phyloP scores from a whole-genome alignment of 2,797 vertebrate species.

The Moxostoma hubbsi region DNA sequence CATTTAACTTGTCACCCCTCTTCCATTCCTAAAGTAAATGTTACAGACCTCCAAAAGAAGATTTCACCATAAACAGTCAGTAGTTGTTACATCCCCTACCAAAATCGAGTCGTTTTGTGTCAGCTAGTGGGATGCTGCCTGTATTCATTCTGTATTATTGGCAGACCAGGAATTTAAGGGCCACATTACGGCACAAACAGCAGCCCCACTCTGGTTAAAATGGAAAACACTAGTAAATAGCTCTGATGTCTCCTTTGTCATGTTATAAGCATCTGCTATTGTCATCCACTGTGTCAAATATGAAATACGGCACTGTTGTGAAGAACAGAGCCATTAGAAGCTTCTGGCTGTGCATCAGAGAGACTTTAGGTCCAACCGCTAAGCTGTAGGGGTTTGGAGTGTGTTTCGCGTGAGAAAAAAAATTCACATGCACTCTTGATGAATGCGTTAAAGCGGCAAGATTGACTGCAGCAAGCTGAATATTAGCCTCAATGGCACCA shows the following conservation, averaged over 20 bases:
- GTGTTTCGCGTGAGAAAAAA: conserved; percentile 18
- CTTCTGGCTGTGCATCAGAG: conserved; percentile 34
- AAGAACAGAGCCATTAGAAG: conserved; percentile 46
- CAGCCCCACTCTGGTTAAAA: background rate
- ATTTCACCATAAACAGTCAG: no score
- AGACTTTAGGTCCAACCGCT: conserved; percentile 15
- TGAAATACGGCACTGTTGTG: conserved; percentile 38
- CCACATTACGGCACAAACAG: background rate
- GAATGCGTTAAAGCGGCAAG: conserved; percentile 25
- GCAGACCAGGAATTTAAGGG: no score
- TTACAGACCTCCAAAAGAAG: no score
- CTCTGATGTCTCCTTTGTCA: background rate
- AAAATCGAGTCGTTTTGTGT: background rate
- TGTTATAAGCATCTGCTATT: conserved; percentile 23
- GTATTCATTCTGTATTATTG: background rate
- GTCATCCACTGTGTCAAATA: conserved; percentile 34
- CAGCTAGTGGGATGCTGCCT: background rate
- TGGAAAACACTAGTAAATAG: conserved; percentile 3
- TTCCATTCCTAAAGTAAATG: no score
- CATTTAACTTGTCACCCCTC: no score
- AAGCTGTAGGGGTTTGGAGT: conserved; percentile 13
- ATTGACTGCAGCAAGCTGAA: conserved; percentile 54
- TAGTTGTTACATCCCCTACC: no score
- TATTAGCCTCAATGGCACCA: conserved; percentile 83
- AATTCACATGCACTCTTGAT: conserved; percentile 24